phyloP scores from a whole-genome alignment of 2,113 vertebrate species.

The Protobothrops flavoviridis region DNA sequence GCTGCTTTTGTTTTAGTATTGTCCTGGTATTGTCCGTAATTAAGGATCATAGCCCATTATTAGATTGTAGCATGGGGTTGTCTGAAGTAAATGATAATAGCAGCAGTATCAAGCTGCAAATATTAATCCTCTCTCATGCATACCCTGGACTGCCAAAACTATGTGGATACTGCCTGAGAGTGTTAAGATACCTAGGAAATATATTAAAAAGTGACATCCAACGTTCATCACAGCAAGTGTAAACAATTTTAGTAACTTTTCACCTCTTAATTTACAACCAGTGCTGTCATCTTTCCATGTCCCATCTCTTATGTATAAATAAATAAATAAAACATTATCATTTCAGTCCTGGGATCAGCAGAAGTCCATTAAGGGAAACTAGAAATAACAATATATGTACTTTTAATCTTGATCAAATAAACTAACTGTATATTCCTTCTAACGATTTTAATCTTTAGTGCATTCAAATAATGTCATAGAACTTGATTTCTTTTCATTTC shows the following conservation, averaged over 20 bases:
- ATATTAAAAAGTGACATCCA: not conserved
- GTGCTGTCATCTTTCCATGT: not conserved
- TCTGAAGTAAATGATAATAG: not conserved
- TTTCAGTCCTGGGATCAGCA: not conserved
- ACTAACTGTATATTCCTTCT: not conserved
- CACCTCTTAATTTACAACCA: not conserved
- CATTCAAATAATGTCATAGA: not conserved
- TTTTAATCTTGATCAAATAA: not conserved
- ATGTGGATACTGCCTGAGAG: not conserved
- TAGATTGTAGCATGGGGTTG: not conserved
- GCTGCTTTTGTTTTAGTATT: not conserved
- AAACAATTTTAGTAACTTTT: not conserved
- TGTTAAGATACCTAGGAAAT: not conserved
- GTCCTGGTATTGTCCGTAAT: not conserved
- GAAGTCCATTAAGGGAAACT: not conserved
- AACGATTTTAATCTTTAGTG: not conserved
- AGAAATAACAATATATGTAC: not conserved
- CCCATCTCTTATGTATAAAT: not conserved
- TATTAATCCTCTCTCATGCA: not conserved
- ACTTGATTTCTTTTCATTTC: not conserved
- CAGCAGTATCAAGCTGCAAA: not conserved
- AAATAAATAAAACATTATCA: not conserved
- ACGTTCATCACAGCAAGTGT: not conserved
- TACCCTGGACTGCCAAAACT: not conserved
- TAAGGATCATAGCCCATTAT: not conserved